These are phyloP conservation scores for Pterostichus madidus DNA, from an alignment of 2,888 invertebrate species.

Conservation along the genomic window DNA sequence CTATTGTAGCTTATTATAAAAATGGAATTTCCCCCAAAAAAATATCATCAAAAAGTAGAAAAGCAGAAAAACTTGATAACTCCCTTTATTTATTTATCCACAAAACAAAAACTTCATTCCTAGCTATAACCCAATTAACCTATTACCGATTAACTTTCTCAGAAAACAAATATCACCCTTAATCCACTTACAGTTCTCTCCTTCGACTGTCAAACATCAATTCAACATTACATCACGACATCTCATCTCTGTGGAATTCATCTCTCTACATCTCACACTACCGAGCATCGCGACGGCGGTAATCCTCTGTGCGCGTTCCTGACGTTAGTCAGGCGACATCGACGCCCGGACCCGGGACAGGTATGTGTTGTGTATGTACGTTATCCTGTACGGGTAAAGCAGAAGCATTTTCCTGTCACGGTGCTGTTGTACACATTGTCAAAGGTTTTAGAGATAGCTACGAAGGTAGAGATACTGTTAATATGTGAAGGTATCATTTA, in stretches of 20 bases:
- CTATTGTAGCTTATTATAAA: too few species aligned
- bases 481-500: too few species aligned
- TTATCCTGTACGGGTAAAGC: too few species aligned
- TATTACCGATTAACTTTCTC: background rate
- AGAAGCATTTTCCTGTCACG: too few species aligned
- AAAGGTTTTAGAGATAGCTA: too few species aligned
- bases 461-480: too few species aligned
- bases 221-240: constrained; percentile 12
- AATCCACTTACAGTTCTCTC: background rate
- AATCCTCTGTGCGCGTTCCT: constrained; percentile 13
- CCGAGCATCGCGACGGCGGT: background rate
- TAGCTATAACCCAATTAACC: constrained; percentile 5
- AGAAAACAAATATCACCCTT: constrained; percentile 6
- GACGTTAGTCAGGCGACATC: background rate
- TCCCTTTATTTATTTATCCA: too few species aligned
- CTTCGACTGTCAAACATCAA: constrained; percentile 12
- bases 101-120: too few species aligned
- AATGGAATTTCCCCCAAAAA: too few species aligned
- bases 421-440: too few species aligned
- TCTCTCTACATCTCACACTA: background rate
- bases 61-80: too few species aligned
- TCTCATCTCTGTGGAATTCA: constrained; percentile 4
- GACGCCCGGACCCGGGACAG: background rate
- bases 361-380: constrained; percentile 13
- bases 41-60: too few species aligned